Percentiles rank a stretch among this genome's conserved stretches.
phyloP scores from a whole-genome alignment of 2,888 invertebrate species.

The Brachyopa scutellaris region DNA sequence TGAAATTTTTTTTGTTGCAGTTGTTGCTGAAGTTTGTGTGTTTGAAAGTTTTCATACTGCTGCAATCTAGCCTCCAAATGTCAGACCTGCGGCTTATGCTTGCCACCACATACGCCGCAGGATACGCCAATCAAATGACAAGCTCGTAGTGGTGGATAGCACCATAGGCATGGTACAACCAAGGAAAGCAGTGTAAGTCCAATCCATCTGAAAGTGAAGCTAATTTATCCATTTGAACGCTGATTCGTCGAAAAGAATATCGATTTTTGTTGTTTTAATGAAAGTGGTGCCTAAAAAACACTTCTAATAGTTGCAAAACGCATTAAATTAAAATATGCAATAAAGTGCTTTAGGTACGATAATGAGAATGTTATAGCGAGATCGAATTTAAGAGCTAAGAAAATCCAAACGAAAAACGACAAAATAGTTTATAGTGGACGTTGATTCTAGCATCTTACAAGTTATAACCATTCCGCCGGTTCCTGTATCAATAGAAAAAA shows the following conservation, averaged over 20 bases:
- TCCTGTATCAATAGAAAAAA: too few relatives aligned
- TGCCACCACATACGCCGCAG: constrained; percentile 92
- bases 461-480: too few relatives aligned
- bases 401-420: too few relatives aligned
- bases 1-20: constrained; percentile 72
- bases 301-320: too few relatives aligned
- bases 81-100: constrained; percentile 85
- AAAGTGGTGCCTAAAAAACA: neutral
- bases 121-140: constrained; percentile 91
- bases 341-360: too few relatives aligned
- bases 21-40: constrained; percentile 74
- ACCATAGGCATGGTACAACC: constrained; percentile 96
- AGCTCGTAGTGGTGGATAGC: constrained; percentile 93
- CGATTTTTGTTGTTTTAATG: neutral
- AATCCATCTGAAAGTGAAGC: constrained; percentile 85
- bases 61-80: constrained; percentile 81
- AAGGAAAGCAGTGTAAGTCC: constrained; percentile 92
- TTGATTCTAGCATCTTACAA: too few relatives aligned
- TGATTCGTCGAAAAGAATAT: neutral
- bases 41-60: constrained; percentile 75
- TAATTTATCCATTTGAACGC: neutral
- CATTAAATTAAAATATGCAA: too few relatives aligned
- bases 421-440: too few relatives aligned
- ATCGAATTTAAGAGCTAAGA: too few relatives aligned
- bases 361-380: too few relatives aligned